Percentiles rank a stretch among this genome's conserved stretches.
These are phyloP conservation scores for Proales similis DNA, from an alignment of 1,140 invertebrate species.

Conservation along the genomic window DNA sequence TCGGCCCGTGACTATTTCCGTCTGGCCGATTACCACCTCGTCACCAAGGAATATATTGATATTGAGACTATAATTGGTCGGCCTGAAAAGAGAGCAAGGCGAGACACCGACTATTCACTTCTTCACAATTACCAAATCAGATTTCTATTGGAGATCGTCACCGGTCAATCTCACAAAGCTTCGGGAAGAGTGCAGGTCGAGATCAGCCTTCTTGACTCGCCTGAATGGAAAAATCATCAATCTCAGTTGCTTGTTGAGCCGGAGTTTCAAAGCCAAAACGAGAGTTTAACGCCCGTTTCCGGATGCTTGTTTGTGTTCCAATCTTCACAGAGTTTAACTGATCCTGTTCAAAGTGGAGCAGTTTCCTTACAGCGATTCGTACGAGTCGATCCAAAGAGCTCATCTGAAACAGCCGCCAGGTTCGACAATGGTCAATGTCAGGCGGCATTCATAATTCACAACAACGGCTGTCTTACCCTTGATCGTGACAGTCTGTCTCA, in stretches of 20 bases:
- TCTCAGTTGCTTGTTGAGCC: neutral
- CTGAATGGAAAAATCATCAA: too few species aligned
- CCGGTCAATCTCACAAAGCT: too few species aligned
- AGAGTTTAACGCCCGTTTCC: too few species aligned
- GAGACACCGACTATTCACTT: too few species aligned
- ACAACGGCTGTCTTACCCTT: constrained; percentile 14
- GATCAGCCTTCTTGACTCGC: neutral
- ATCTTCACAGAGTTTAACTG: neutral
- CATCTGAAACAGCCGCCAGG: constrained; percentile 25
- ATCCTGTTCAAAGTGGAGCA: neutral
- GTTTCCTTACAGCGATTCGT: neutral
- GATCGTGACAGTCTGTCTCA: neutral
- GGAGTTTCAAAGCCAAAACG: neutral
- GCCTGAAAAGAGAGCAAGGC: too few species aligned
- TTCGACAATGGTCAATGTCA: neutral
- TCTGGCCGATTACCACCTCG: too few species aligned
- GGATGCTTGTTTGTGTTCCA: too few species aligned
- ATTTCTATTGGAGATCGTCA: too few species aligned
- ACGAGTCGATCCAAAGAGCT: constrained; percentile 6
- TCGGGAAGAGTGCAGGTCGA: neutral
- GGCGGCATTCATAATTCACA: constrained; percentile 3
- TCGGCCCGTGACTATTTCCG: too few species aligned
- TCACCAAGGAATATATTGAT: constrained; percentile 4
- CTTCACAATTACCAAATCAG: too few species aligned
- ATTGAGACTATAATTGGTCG: neutral